Percentiles rank a stretch among this genome's conserved stretches.
Evolutionary conservation across 2,797 vertebrate species (phyloP).

Genomic region (Syngnathus rostellatus): DNA sequence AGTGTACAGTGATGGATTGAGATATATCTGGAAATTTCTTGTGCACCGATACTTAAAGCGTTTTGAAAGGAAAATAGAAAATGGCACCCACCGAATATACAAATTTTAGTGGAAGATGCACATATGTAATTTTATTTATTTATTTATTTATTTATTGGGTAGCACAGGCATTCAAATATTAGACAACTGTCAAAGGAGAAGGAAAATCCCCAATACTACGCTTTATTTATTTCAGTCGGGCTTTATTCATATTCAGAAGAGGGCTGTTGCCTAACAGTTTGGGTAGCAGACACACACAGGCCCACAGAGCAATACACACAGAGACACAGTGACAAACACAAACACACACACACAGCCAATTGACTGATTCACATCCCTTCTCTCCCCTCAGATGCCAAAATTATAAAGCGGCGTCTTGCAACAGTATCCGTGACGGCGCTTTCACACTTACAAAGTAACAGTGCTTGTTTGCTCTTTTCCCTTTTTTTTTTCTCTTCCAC

Average conservation of each 20-base stretch:
- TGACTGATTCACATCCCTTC: conserved; percentile 25
- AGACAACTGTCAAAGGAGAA: too few species aligned
- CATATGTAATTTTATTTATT: too few species aligned
- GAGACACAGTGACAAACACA: neutral
- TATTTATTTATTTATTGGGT: too few species aligned
- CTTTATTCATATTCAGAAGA: too few species aligned
- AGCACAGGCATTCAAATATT: too few species aligned
- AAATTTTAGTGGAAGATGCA: too few species aligned
- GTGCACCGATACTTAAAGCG: conserved; percentile 10
- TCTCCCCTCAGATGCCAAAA: conserved; percentile 15
- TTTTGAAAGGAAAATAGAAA: too few species aligned
- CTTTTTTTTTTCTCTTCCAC: neutral
- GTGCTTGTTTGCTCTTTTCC: conserved; percentile 20
- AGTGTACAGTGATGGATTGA: conserved; percentile 4
- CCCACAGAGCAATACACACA: too few species aligned
- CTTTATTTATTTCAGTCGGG: too few species aligned
- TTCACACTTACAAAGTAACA: conserved; percentile 25
- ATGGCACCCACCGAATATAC: too few species aligned
- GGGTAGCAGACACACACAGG: conserved; percentile 10
- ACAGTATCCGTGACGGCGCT: conserved; percentile 23
- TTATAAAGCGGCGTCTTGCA: conserved; percentile 25
- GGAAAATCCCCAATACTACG: too few species aligned
- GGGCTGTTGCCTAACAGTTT: conserved; percentile 8
- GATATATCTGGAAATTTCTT: conserved; percentile 9
- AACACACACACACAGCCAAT: conserved; percentile 10